A percentile compares a stretch with the other conserved stretches of the same genome.
Conservation (phyloP, 1,140 invertebrate genomes). For the Bathynomus jamesi region DNA sequence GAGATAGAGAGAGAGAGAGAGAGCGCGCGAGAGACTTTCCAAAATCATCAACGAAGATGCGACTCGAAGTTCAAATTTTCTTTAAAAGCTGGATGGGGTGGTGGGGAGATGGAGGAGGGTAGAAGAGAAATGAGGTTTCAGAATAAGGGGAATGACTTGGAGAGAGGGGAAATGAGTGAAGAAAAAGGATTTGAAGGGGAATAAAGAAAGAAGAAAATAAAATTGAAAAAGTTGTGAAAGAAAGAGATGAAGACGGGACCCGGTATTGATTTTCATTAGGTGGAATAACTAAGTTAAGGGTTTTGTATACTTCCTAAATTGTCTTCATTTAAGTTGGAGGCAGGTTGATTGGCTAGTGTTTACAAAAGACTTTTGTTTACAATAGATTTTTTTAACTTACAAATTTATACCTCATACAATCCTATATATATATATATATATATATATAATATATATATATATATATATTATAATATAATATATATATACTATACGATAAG, state of each 20-base stretch:
- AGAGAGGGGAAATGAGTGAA: too few relatives aligned
- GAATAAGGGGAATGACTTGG: background rate
- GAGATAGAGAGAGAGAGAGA: background rate
- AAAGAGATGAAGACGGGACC: background rate
- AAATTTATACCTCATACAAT: background rate
- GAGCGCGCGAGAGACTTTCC: too few relatives aligned
- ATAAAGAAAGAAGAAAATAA: background rate
- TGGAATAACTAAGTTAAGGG: background rate
- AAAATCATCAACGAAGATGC: too few relatives aligned
- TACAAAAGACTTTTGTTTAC: background rate
- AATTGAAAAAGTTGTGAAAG: too few relatives aligned
- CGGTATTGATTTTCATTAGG: background rate
- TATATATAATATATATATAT: background rate
- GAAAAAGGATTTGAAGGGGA: too few relatives aligned
- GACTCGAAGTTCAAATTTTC: background rate
- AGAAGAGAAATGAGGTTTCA: background rate
- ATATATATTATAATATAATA: background rate
- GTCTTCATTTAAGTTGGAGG: background rate
- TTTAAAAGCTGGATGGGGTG: background rate
- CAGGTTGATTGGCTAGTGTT: background rate
- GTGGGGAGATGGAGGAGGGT: background rate
- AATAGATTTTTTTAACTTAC: background rate
- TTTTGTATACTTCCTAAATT: background rate
- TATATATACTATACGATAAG: too few relatives aligned
- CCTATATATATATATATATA: background rate